Conservation (phyloP, 2,113 vertebrate species). For the Triplophysa dalaica region DNA sequence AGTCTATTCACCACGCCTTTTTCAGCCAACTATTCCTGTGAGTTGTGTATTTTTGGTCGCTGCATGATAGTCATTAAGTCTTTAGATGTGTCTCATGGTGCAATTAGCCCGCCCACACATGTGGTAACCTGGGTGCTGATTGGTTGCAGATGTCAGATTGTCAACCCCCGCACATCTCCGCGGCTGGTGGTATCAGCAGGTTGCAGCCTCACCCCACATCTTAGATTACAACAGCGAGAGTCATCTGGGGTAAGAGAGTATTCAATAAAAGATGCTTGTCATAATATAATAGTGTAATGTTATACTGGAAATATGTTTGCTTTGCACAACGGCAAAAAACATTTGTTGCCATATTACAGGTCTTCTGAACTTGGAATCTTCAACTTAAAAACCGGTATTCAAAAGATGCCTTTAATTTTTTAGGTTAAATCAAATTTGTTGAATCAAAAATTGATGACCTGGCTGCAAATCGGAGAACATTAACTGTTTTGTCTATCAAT, state of each 20-base stretch:
- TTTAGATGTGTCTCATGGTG: slow-evolving; percentile 41
- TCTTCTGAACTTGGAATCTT: too few relatives aligned
- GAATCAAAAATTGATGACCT: too few relatives aligned
- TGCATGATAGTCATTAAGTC: slow-evolving; percentile 47
- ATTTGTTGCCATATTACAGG: not conserved
- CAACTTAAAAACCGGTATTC: too few relatives aligned
- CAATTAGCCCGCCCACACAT: slow-evolving; percentile 50
- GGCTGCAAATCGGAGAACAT: too few relatives aligned
- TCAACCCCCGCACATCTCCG: slow-evolving; percentile 21
- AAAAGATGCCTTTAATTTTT: too few relatives aligned
- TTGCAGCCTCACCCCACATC: not conserved
- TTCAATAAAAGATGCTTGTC: not conserved
- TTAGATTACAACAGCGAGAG: slow-evolving; percentile 26
- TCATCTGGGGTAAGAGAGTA: not conserved
- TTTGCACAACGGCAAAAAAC: not conserved
- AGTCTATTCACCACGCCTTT: not conserved
- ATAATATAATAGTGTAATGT: not conserved
- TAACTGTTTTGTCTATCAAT: too few relatives aligned
- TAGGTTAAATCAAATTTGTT: too few relatives aligned
- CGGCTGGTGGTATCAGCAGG: slow-evolving; percentile 22
- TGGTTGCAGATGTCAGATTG: slow-evolving; percentile 40
- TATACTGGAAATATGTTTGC: too few relatives aligned
- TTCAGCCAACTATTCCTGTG: slow-evolving; percentile 8
- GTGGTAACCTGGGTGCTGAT: slow-evolving; percentile 43
- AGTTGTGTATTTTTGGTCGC: slow-evolving; percentile 18